phyloP scores from a whole-genome alignment of 1,140 invertebrate species.

The Tyrophagus putrescentiae region DNA sequence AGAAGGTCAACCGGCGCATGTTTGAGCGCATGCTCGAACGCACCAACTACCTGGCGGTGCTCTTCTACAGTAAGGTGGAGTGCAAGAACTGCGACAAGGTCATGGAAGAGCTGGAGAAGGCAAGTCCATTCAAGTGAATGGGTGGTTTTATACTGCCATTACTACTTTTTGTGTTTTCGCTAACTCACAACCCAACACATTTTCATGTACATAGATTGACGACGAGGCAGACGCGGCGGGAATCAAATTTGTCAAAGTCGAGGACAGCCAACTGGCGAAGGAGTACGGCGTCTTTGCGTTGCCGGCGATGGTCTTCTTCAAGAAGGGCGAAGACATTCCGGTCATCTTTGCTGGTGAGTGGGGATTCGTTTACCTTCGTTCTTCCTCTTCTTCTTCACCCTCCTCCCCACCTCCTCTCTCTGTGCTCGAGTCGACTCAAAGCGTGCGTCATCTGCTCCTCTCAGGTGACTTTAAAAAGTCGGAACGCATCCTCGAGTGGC shows the following conservation, averaged over 20 bases:
- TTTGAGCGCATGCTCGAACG: slow-evolving; percentile 32
- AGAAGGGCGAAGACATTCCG: slow-evolving; percentile 45
- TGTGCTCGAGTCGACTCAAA: background rate
- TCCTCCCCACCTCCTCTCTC: no score
- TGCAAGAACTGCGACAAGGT: slow-evolving; percentile 83
- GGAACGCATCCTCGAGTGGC: slow-evolving; percentile 30
- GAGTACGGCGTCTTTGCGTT: slow-evolving; percentile 41
- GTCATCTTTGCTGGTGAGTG: slow-evolving; percentile 72
- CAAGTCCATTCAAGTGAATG: background rate
- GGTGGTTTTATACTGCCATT: slow-evolving; percentile 4
- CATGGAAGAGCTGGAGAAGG: slow-evolving; percentile 51
- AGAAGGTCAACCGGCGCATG: slow-evolving; percentile 36
- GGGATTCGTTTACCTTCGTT: background rate
- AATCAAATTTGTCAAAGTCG: slow-evolving; percentile 84
- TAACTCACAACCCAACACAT: background rate
- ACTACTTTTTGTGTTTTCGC: slow-evolving; percentile 5
- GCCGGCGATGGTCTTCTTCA: slow-evolving; percentile 41
- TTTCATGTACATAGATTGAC: slow-evolving; percentile 30
- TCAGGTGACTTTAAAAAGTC: slow-evolving; percentile 31
- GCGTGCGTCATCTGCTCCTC: background rate
- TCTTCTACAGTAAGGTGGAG: slow-evolving; percentile 75
- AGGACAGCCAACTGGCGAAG: slow-evolving; percentile 69
- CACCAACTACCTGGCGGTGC: slow-evolving; percentile 48
- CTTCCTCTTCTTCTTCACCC: background rate
- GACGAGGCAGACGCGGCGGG: slow-evolving; percentile 36